Evolutionary conservation across 2,888 invertebrate genomes (phyloP).

Genomic region (Mamestra brassicae): DNA sequence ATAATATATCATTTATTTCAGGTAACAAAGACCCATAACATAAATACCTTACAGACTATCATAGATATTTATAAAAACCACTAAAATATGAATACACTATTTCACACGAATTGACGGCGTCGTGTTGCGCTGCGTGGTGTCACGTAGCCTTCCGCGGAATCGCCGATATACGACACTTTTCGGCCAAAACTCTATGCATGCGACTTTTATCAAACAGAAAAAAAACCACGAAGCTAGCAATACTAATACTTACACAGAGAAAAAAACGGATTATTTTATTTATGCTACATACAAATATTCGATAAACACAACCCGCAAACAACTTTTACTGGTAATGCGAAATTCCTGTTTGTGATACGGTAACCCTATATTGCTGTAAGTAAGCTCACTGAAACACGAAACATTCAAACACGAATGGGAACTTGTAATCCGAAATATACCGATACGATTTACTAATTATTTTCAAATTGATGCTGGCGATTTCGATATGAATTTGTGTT

Average conservation of each 20-base stretch:
- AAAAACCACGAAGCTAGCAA: neutral
- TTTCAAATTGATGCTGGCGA: conserved; percentile 20
- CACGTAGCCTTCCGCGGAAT: too few species aligned
- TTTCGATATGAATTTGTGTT: conserved; percentile 27
- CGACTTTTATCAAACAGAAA: too few species aligned
- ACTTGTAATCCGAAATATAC: conserved; percentile 15
- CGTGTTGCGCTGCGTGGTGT: too few species aligned
- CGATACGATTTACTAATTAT: conserved; percentile 31
- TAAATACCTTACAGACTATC: too few species aligned
- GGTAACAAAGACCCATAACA: too few species aligned
- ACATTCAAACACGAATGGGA: conserved; percentile 35
- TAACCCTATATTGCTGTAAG: neutral
- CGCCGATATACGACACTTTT: too few species aligned
- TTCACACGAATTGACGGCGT: too few species aligned
- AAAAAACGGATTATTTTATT: neutral
- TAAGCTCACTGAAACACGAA: conserved; percentile 29
- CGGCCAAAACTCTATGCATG: too few species aligned
- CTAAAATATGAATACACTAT: too few species aligned
- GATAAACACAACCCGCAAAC: conserved; percentile 6
- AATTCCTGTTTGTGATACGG: conserved; percentile 40
- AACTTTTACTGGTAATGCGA: conserved; percentile 27
- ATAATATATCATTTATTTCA: too few species aligned
- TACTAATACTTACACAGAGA: neutral
- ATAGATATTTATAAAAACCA: too few species aligned
- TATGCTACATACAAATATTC: conserved; percentile 6